Evolutionary conservation across 1,140 invertebrate genomes (phyloP).

Genomic region (Sinella curviseta): DNA sequence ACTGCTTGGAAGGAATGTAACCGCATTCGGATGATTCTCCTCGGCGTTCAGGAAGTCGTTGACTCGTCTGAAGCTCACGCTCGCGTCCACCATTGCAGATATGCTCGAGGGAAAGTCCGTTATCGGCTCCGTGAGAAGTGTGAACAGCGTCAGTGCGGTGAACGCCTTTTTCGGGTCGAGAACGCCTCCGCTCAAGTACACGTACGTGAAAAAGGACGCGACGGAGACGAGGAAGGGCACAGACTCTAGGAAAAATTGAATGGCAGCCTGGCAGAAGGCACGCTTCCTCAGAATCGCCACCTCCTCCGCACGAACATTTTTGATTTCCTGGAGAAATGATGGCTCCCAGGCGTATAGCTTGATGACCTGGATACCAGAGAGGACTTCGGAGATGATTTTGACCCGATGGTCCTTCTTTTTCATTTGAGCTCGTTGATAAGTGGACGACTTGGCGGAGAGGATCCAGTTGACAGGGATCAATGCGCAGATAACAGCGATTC

Average conservation of each 20-base stretch:
- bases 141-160: conserved; percentile 65
- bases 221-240: conserved; percentile 52
- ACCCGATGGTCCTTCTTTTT: conserved; percentile 88
- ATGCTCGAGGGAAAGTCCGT: conserved; percentile 50
- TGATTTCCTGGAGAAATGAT: conserved; percentile 79
- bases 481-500: conserved; percentile 86
- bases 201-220: conserved; percentile 58
- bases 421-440: conserved; percentile 83
- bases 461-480: conserved; percentile 85
- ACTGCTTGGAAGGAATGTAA: conserved; percentile 35
- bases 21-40: conserved; percentile 73
- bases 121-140: conserved; percentile 62
- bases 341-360: conserved; percentile 89
- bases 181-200: conserved; percentile 55
- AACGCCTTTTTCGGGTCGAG: conserved; percentile 62
- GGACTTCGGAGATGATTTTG: conserved; percentile 92
- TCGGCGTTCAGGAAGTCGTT: conserved; percentile 88
- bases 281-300: conserved; percentile 77
- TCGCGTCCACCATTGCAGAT: conserved; percentile 60
- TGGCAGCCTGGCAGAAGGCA: conserved; percentile 90
- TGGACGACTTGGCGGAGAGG: conserved; percentile 72
- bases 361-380: conserved; percentile 90
- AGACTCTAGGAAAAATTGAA: conserved; percentile 63
- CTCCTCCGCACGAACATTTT: conserved; percentile 79
- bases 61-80: conserved; percentile 77